Percentiles rank a stretch among this genome's conserved stretches.
phyloP scores from a whole-genome alignment of 2,888 invertebrate species.

The Eupithecia centaureata region DNA sequence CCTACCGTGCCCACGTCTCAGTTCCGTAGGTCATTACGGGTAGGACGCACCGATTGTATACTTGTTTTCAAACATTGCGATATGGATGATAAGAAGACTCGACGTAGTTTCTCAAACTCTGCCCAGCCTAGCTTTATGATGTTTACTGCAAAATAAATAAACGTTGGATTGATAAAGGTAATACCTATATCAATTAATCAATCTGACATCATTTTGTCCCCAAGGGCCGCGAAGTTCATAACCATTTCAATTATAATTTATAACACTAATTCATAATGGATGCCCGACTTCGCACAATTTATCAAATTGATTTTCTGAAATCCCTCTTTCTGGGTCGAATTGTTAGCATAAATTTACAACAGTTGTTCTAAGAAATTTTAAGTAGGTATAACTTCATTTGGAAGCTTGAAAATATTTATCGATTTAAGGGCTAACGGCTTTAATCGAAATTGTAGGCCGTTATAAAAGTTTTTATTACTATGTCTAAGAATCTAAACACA shows the following conservation, averaged over 20 bases:
- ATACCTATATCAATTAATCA: constrained; percentile 62
- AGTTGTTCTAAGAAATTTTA: constrained; percentile 75
- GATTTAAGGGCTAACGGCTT: neutral
- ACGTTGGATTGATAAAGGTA: neutral
- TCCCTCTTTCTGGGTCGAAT: constrained; percentile 63
- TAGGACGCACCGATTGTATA: too few relatives aligned
- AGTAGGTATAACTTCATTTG: constrained; percentile 67
- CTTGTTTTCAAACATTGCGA: too few relatives aligned
- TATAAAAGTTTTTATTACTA: neutral
- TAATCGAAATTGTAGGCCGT: neutral
- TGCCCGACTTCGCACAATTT: constrained; percentile 76
- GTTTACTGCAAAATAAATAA: neutral
- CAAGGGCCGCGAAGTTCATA: constrained; percentile 65
- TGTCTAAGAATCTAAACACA: too few relatives aligned
- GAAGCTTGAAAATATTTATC: neutral
- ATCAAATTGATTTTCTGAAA: constrained; percentile 79
- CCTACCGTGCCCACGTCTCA: too few relatives aligned
- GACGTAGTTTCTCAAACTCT: too few relatives aligned
- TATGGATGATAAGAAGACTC: too few relatives aligned
- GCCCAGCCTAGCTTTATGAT: too few relatives aligned
- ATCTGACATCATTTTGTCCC: constrained; percentile 78
- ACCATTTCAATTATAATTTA: constrained; percentile 82
- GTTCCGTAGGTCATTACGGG: too few relatives aligned
- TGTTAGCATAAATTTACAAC: constrained; percentile 78
- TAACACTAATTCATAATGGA: constrained; percentile 81